Base-by-base conservation (phyloP, 1,140 invertebrate species). In the Anagrus nilaparvatae region DNA sequence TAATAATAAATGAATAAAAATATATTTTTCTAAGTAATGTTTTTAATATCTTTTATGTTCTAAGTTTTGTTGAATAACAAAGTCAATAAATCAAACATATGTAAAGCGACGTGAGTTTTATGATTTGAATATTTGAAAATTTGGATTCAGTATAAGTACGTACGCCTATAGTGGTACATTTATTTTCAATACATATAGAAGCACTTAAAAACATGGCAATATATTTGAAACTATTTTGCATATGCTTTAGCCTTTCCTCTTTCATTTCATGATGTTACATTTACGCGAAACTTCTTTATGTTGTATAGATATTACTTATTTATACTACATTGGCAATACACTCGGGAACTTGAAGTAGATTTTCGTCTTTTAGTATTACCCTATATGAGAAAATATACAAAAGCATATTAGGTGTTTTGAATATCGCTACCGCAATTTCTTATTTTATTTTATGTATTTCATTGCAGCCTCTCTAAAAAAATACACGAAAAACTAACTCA, bases 381-480 rank as follows among this genome's bases (percentile, higher is more conserved):
- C 41, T 18, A 25, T 36, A 20, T 19, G 16, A 19, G 29, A 34
- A 30, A 39, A 34, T 37, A 27, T 51, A 52, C 46, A 52, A 58
- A 54, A 55, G 51, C 50, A 55, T 60, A 60, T 59, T 58, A 57
- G 51, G 54, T 57, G 57, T 51, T 58, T 59, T 36, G 53, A 55
- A 59, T 63, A 65, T 63, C 59, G 54, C 49, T 50, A 23, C 27
- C 42, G 20, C 47, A 48, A 32, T 29, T 13, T 23, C 27, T 19
- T 17, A 41, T 32, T 49, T 37, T 18, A 18, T 44, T 39, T n/a
- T 13, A 13, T 28, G 10, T 28, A 28, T 13, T 12, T 28, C 13
- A 3, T 28, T n/a, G n/a, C n/a, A n/a, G n/a, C n/a, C n/a, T n/a
- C n/a, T n/a, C n/a, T n/a, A n/a, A n/a, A n/a, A n/a, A n/a, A n/a